phyloP scores from a whole-genome alignment of 1,140 invertebrate genomes.

The Calycopis cecrops region DNA sequence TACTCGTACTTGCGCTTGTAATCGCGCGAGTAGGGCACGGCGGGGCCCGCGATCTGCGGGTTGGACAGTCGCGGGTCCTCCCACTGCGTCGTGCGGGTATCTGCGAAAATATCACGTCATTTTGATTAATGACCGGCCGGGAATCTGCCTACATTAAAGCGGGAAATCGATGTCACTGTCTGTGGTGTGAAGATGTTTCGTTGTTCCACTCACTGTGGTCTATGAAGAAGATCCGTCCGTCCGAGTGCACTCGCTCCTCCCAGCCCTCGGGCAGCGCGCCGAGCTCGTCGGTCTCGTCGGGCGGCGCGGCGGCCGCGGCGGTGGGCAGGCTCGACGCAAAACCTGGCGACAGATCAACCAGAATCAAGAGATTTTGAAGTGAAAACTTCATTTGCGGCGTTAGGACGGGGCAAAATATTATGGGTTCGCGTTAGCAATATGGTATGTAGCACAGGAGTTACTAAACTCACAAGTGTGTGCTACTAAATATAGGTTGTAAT shows the following conservation, averaged over 20 bases:
- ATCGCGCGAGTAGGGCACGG: slow-evolving; percentile 97
- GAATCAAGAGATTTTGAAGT: too few relatives aligned
- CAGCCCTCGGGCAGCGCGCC: slow-evolving; percentile 96
- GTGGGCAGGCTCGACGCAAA: slow-evolving; percentile 90
- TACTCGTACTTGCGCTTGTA: slow-evolving; percentile 99
- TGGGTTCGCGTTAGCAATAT: too few relatives aligned
- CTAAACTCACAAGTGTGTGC: too few relatives aligned
- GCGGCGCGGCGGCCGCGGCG: slow-evolving; percentile 64
- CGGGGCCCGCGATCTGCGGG: slow-evolving; percentile 96
- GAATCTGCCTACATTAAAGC: too few relatives aligned
- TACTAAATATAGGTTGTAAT: too few relatives aligned
- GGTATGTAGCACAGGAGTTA: too few relatives aligned
- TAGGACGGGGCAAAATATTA: too few relatives aligned
- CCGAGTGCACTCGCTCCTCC: slow-evolving; percentile 97
- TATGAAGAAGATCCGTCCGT: slow-evolving; percentile 98
- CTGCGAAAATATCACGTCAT: slow-evolving; percentile 65
- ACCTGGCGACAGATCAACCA: too few relatives aligned
- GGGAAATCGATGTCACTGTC: too few relatives aligned
- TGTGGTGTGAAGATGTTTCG: background rate
- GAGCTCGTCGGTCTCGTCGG: slow-evolving; percentile 85
- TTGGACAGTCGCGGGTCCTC: slow-evolving; percentile 98
- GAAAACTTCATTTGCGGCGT: too few relatives aligned
- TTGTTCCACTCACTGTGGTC: slow-evolving; percentile 90
- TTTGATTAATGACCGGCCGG: too few relatives aligned
- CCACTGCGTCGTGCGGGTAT: slow-evolving; percentile 98